Base-by-base conservation (phyloP, 2,797 vertebrate genomes). In the Antennarius maculatus region DNA sequence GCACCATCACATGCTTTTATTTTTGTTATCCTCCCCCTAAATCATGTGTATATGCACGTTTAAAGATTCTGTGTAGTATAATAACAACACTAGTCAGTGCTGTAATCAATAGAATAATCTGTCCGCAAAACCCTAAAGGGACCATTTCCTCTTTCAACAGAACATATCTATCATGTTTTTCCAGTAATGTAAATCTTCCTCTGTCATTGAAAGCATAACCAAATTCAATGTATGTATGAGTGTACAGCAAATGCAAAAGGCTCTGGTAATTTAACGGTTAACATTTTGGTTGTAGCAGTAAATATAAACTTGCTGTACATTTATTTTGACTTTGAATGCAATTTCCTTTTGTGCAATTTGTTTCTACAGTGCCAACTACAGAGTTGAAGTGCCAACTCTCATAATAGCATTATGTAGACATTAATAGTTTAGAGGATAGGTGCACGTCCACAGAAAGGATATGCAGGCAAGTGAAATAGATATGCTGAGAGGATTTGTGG, bases 1-100 rank as follows among this genome's bases (percentile, higher is more conserved):
- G 2, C n/a, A 54, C n/a, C 1, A 56, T 7, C 16, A 11, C 6
- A 4, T 43, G 34, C 12, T 50, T 65, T 80, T 75, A 5, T 60
- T 34, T 67, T 41, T 52, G 16, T 50, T 46, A 47, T 62, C 61
- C 29, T 59, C 55, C 37, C 68, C 37, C 15, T 23, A 53, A 61
- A 79, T 45, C 59, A 28, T 59, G 54, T 29, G 69, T 47, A 58
- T 64, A 61, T 77, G 63, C 74, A 76, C 39, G 78, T 79, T 65
- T 62, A 15, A 51, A 62, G 54, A 77, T 64, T 71, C 79, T 74
- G 70, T 70, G 58, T 67, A 23, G 57, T 69, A 43, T 54, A 55
- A 63, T 60, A 81, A 74, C 45, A 52, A 43, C 60, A 49, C 16
- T 39, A 79, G 64, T 54, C 77, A 23, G 23, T 23, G 23, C 23